phyloP scores from a whole-genome alignment of 1,140 invertebrate species.

The Berghia stephanieae region DNA sequence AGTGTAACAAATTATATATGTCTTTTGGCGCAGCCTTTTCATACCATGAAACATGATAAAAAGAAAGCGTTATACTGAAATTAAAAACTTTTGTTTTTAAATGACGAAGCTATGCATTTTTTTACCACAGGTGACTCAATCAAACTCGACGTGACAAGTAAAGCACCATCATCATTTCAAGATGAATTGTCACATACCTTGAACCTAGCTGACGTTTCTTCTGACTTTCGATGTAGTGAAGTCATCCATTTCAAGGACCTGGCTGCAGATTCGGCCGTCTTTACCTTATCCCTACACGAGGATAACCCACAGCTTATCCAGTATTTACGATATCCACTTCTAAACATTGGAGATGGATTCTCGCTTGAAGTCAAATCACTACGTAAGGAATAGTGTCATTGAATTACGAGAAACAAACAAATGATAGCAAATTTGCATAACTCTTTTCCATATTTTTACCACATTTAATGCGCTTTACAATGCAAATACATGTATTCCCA shows the following conservation, averaged over 20 bases:
- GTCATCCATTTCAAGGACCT: constrained; percentile 28
- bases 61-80: too few relatives aligned
- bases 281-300: constrained; percentile 9
- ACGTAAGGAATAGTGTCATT: too few relatives aligned
- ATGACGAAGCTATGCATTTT: background rate
- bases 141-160: constrained; percentile 16
- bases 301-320: constrained; percentile 35
- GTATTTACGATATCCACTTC: constrained; percentile 30
- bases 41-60: too few relatives aligned
- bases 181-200: constrained; percentile 21
- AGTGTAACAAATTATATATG: too few relatives aligned
- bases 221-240: constrained; percentile 37
- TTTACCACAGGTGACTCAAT: constrained; percentile 27
- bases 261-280: constrained; percentile 22
- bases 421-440: too few relatives aligned
- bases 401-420: too few relatives aligned
- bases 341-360: constrained; percentile 33
- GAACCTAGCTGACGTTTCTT: constrained; percentile 28
- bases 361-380: constrained; percentile 27
- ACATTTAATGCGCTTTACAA: too few relatives aligned
- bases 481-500: too few relatives aligned
- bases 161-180: constrained; percentile 8
- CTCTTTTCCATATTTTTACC: too few relatives aligned
- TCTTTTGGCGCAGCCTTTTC: too few relatives aligned
- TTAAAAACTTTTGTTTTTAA: too few relatives aligned